Percentiles rank a stretch among this genome's conserved stretches.
phyloP scores from a whole-genome alignment of 1,140 invertebrate species.

The Drosophila asahinai region DNA sequence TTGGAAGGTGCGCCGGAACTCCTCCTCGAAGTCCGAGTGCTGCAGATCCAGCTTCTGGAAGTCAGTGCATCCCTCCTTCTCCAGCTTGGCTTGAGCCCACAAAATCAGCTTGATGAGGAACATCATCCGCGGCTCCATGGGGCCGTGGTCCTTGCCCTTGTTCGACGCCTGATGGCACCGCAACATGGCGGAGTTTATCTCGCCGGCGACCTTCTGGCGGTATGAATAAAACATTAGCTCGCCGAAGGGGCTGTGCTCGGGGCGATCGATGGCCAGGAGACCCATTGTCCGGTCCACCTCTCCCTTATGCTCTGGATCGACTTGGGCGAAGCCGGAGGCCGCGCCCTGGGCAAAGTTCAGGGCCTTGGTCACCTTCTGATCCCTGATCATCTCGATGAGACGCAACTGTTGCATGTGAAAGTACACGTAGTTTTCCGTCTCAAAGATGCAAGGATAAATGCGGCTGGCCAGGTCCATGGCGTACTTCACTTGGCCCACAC shows the following conservation, averaged over 20 bases:
- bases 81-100: conserved; percentile 61
- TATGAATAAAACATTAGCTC: conserved; percentile 96
- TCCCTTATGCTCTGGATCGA: background rate
- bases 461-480: conserved; percentile 66
- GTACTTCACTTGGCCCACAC: conserved; percentile 52
- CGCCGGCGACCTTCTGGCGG: conserved; percentile 53
- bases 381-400: conserved; percentile 55
- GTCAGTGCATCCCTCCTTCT: conserved; percentile 38
- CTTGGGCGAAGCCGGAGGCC: background rate
- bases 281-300: conserved; percentile 95
- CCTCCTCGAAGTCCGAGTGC: conserved; percentile 53
- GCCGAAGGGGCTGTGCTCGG: conserved; percentile 96
- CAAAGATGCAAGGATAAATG: conserved; percentile 54
- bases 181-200: conserved; percentile 40
- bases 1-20: conserved; percentile 50
- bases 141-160: conserved; percentile 21
- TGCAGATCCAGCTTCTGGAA: conserved; percentile 40
- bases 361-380: conserved; percentile 31
- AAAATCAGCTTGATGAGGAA: conserved; percentile 71
- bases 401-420: conserved; percentile 73
- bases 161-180: conserved; percentile 90
- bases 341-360: conserved; percentile 26
- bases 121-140: conserved; percentile 58
- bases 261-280: conserved; percentile 98
- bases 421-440: conserved; percentile 67